Conservation (phyloP, 2,113 vertebrate genomes). For the Planiliza haematocheilus region DNA sequence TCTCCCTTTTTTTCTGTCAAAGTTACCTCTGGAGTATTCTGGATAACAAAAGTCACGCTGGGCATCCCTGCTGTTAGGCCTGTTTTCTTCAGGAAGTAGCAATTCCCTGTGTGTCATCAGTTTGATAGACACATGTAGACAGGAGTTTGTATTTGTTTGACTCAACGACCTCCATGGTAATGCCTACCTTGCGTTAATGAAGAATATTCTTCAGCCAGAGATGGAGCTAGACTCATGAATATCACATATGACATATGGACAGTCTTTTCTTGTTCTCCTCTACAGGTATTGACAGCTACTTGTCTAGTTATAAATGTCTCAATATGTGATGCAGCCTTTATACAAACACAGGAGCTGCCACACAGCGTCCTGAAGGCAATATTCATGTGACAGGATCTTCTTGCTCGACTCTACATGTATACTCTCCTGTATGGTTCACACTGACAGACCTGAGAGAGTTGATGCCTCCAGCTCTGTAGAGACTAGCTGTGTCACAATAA, state of each 20-base stretch:
- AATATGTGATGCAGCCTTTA: not conserved
- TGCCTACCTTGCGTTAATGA: not conserved
- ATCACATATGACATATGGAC: too few species aligned
- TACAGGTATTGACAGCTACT: not conserved
- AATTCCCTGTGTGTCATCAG: not conserved
- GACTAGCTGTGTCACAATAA: slow-evolving; percentile 38
- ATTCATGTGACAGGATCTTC: slow-evolving; percentile 23
- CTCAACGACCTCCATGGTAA: too few species aligned
- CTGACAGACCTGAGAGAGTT: slow-evolving; percentile 41
- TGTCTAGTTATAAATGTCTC: not conserved
- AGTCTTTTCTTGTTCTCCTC: not conserved
- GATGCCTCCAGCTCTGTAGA: slow-evolving; percentile 44
- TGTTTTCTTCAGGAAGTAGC: slow-evolving; percentile 1
- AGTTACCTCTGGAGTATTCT: too few species aligned
- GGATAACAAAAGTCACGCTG: too few species aligned
- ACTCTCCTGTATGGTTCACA: slow-evolving; percentile 32
- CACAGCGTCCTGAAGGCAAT: slow-evolving; percentile 21
- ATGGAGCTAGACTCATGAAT: not conserved
- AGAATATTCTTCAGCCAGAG: not conserved
- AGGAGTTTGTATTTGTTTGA: too few species aligned
- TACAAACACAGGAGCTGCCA: not conserved
- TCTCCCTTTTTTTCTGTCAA: too few species aligned
- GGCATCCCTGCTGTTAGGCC: not conserved
- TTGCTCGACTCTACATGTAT: slow-evolving; percentile 14
- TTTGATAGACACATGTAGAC: too few species aligned